Conservation (phyloP, 2,888 invertebrate species). For the Teleiodes luculella region DNA sequence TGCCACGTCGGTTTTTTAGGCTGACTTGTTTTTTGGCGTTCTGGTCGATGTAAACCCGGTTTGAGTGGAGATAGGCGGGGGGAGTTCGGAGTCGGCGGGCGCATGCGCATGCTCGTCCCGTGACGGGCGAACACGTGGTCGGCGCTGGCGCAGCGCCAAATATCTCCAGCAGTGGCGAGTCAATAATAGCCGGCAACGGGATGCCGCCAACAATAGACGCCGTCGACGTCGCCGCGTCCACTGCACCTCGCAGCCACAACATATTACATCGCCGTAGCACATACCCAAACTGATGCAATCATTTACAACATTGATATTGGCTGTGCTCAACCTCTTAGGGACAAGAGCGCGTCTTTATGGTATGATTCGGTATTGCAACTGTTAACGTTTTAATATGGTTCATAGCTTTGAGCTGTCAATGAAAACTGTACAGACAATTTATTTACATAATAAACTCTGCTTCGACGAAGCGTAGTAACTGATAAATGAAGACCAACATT, state of each 20-base stretch:
- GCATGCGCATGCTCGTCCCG: slow-evolving; percentile 61
- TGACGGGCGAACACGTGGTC: slow-evolving; percentile 73
- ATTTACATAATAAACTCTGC: not conserved
- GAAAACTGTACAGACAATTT: not conserved
- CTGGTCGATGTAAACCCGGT: slow-evolving; percentile 19
- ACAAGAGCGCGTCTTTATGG: no score
- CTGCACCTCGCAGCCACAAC: slow-evolving; percentile 31
- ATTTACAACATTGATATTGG: not conserved
- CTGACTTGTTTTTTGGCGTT: slow-evolving; percentile 25
- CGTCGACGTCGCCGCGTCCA: slow-evolving; percentile 39
- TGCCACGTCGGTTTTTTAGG: slow-evolving; percentile 35
- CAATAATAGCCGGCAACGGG: slow-evolving; percentile 77
- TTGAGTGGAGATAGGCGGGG: slow-evolving; percentile 32
- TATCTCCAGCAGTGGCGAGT: slow-evolving; percentile 76
- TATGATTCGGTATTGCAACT: no score
- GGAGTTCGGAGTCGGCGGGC: slow-evolving; percentile 33
- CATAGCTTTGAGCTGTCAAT: no score
- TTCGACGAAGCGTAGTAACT: not conserved
- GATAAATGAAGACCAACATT: slow-evolving; percentile 16
- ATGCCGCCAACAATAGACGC: slow-evolving; percentile 78
- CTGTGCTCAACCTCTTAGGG: no score
- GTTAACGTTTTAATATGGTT: no score
- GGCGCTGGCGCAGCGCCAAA: slow-evolving; percentile 70
- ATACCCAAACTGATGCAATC: not conserved
- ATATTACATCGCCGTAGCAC: no score